phyloP scores from a whole-genome alignment of 23 tunicate genomes.

The Oikopleura vanhoeffeni region DNA sequence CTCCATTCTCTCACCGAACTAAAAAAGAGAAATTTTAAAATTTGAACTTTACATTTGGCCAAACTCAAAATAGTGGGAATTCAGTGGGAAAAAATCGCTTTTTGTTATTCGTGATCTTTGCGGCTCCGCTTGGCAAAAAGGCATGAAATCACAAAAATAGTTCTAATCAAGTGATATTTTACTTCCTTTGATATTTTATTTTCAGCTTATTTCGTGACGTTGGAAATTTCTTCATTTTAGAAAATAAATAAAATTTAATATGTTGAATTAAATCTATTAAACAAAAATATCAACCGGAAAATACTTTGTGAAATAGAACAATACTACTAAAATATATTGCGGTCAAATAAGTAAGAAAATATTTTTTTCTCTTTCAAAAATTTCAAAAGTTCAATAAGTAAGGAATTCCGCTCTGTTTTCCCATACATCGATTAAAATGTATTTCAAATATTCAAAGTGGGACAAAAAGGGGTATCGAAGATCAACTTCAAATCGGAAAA shows the following conservation, averaged over 20 bases:
- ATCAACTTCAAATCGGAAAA: background rate
- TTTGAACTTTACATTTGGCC: conserved; percentile 2
- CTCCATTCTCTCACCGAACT: background rate
- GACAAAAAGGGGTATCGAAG: background rate
- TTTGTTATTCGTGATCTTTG: background rate
- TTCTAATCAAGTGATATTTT: too few species aligned
- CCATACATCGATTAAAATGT: too few species aligned
- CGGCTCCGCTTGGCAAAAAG: background rate
- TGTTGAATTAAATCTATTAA: background rate
- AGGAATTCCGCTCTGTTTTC: too few species aligned
- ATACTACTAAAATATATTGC: too few species aligned
- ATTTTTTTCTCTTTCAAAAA: background rate
- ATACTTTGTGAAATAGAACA: too few species aligned
- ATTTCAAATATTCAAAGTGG: too few species aligned
- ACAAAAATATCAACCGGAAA: too few species aligned
- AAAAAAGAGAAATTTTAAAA: background rate
- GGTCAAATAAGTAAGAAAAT: background rate
- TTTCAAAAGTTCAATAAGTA: too few species aligned
- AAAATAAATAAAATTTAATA: background rate
- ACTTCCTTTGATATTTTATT: too few species aligned
- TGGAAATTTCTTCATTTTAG: too few species aligned
- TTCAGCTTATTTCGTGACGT: too few species aligned
- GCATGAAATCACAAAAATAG: too few species aligned
- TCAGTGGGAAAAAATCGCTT: background rate
- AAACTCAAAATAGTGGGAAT: background rate